Evolutionary conservation across 2,888 invertebrate species (phyloP).

Genomic region (Drosophila nigritarsus): DNA sequence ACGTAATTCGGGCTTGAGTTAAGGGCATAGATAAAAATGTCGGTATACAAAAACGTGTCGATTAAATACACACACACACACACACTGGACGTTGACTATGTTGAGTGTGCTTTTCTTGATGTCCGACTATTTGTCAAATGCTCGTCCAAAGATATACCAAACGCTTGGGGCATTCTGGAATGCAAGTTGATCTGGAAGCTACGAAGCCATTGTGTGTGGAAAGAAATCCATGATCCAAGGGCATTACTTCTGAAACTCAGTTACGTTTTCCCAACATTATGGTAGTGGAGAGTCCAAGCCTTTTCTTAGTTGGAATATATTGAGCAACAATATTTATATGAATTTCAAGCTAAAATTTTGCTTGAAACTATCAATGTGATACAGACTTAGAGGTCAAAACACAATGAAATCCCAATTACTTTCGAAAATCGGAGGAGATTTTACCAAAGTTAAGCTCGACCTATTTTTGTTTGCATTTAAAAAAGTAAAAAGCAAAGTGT

Average conservation of each 20-base stretch:
- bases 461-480: neutral
- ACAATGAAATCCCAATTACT: too few relatives aligned
- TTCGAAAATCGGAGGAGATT: neutral
- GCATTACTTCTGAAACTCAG: too few relatives aligned
- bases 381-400: neutral
- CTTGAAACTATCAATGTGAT: neutral
- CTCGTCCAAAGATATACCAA: constrained; percentile 5
- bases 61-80: constrained; percentile 12
- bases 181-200: neutral
- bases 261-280: neutral
- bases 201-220: neutral
- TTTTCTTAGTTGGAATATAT: neutral
- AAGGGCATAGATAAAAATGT: constrained; percentile 62
- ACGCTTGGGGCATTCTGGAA: constrained; percentile 6
- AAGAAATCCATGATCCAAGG: neutral
- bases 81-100: neutral
- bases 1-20: constrained; percentile 44
- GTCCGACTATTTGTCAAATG: constrained; percentile 32
- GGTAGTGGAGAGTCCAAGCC: neutral
- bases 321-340: neutral
- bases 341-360: neutral
- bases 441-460: neutral
- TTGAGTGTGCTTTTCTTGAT: constrained; percentile 14
- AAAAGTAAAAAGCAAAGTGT: too few relatives aligned
- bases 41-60: constrained; percentile 32